These are phyloP conservation scores for Epizoanthus stellaris DNA, from an alignment of 92 coral and sea anemone species.

Conservation along the genomic window DNA sequence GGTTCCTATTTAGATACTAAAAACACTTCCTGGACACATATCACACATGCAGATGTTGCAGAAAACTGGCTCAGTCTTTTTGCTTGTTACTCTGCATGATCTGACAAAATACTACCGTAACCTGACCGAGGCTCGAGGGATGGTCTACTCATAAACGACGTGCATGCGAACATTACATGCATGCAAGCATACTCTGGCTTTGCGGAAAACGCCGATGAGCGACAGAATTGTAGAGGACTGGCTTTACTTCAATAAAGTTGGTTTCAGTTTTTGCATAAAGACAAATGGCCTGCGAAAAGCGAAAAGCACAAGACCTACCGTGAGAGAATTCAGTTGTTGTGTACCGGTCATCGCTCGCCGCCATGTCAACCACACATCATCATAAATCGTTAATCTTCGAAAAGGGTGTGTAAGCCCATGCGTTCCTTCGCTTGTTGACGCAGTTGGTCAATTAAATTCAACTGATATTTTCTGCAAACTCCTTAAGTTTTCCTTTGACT, in stretches of 20 bases:
- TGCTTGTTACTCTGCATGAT: no score
- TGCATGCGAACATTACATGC: no score
- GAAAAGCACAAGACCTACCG: not conserved
- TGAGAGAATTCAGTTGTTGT: not conserved
- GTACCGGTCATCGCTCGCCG: not conserved
- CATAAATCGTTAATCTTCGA: conserved; percentile 7
- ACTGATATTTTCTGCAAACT: not conserved
- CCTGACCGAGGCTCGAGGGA: no score
- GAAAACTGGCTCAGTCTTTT: no score
- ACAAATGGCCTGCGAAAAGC: no score
- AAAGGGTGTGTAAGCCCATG: not conserved
- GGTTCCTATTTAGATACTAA: no score
- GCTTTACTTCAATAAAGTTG: not conserved
- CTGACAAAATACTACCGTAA: no score
- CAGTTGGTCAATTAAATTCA: not conserved
- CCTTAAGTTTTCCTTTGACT: not conserved
- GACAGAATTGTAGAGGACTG: not conserved
- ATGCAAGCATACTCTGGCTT: no score
- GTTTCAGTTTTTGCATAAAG: not conserved
- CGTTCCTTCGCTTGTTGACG: not conserved
- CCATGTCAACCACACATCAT: conserved; percentile 22
- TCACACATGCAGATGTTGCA: no score
- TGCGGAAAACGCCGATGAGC: no score
- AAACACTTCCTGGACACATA: no score
- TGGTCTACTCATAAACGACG: no score